Conservation (phyloP, 2,113 vertebrate species). For the Eidolon helvum region DNA sequence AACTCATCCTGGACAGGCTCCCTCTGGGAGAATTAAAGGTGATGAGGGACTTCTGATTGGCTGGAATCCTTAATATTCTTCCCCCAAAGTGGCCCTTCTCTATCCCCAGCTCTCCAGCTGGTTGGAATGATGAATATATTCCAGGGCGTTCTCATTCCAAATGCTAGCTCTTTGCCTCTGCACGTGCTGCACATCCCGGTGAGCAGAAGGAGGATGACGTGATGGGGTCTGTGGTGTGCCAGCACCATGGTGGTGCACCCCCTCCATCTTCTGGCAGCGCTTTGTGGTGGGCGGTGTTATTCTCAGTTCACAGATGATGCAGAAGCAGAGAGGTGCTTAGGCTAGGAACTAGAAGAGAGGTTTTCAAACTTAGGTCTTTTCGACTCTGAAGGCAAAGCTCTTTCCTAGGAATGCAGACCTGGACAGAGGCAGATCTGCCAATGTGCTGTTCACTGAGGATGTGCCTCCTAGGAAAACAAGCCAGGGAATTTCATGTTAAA, state of each 20-base stretch:
- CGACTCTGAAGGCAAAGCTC: background rate
- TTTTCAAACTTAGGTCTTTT: background rate
- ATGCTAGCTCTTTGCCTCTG: background rate
- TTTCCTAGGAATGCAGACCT: background rate
- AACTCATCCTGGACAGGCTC: slow-evolving; percentile 59
- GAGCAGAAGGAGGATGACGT: fast-evolving
- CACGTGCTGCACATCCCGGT: fast-evolving
- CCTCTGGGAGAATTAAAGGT: slow-evolving; percentile 69
- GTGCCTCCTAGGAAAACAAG: background rate
- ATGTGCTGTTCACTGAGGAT: fast-evolving
- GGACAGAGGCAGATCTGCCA: fast-evolving
- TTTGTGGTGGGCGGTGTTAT: too few species aligned
- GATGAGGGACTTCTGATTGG: slow-evolving; percentile 56
- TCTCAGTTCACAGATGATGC: background rate
- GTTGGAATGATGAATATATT: background rate
- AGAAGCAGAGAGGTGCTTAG: background rate
- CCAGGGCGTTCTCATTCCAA: background rate
- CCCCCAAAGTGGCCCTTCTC: background rate
- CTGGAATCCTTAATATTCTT: background rate
- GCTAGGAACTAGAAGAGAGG: background rate
- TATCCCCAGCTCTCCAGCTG: background rate
- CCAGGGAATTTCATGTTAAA: background rate
- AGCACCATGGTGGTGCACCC: fast-evolving
- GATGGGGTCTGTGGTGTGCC: fast-evolving
- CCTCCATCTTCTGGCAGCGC: background rate